Conservation (phyloP, 2,113 vertebrate species). For the Sitta europaea region DNA sequence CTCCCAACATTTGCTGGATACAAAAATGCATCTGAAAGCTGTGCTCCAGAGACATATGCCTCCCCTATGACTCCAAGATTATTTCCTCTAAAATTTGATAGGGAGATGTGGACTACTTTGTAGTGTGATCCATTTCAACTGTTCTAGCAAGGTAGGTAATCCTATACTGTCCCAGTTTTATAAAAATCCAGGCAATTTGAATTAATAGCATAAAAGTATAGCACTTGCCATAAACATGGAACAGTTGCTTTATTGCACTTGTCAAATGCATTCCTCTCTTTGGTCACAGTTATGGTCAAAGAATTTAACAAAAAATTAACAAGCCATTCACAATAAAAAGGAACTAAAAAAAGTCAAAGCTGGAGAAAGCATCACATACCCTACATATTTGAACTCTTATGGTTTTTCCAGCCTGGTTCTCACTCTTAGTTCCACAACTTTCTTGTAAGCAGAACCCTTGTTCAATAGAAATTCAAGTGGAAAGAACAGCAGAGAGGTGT, state of each 20-base stretch:
- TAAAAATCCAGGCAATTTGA: conserved; percentile 66
- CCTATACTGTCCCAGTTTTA: conserved; percentile 65
- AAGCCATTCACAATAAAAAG: conserved; percentile 53
- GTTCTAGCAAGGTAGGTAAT: conserved; percentile 72
- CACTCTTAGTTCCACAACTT: background rate
- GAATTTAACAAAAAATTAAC: conserved; percentile 57
- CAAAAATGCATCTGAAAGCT: background rate
- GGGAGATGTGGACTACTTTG: conserved; percentile 41
- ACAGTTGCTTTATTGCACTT: conserved; percentile 73
- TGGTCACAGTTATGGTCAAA: conserved; percentile 79
- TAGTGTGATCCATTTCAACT: conserved; percentile 65
- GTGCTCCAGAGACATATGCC: background rate
- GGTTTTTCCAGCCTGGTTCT: background rate
- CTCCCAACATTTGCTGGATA: background rate
- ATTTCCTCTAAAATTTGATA: conserved; percentile 37
- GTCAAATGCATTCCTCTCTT: conserved; percentile 76
- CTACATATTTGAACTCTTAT: background rate
- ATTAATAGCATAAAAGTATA: conserved; percentile 73
- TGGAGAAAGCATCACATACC: conserved; percentile 3
- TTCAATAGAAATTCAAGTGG: background rate
- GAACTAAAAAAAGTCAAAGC: conserved; percentile 37
- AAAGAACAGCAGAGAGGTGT: background rate
- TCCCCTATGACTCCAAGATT: background rate
- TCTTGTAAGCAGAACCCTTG: background rate
- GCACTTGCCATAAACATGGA: conserved; percentile 71